phyloP scores from a whole-genome alignment of 2,113 vertebrate genomes.

The Peromyscus polionotus region DNA sequence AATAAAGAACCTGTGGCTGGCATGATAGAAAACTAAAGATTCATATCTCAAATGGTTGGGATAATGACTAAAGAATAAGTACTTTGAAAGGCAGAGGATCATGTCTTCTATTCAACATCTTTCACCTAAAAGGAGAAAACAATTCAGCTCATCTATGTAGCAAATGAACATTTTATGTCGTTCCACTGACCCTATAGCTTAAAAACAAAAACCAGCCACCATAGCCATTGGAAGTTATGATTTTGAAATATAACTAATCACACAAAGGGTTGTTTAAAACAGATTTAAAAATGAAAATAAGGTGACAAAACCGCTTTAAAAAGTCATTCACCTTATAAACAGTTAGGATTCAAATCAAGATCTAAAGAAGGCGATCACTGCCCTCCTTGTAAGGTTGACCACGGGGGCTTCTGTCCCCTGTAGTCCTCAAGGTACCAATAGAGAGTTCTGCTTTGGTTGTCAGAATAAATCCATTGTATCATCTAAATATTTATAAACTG shows the following conservation, averaged over 20 bases:
- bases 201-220: neutral
- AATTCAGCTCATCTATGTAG: neutral
- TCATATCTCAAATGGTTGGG: neutral
- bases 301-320: neutral
- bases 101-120: neutral
- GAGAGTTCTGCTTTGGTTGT: neutral
- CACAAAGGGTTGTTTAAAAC: neutral
- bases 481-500: neutral
- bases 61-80: neutral
- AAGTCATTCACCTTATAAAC: neutral
- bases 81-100: constrained; percentile 21
- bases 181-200: neutral
- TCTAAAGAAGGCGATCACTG: neutral
- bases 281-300: neutral
- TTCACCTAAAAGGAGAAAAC: neutral
- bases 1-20: constrained; percentile 5
- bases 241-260: constrained; percentile 22
- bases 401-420: neutral
- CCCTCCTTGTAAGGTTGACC: neutral
- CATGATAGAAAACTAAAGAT: neutral
- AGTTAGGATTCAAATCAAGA: neutral
- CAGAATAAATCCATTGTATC: neutral
- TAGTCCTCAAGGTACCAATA: neutral
- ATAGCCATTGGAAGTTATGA: neutral
- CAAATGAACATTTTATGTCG: neutral